A percentile compares a stretch with the other conserved stretches of the same genome.
Evolutionary conservation across 2,797 vertebrate species (phyloP).

Genomic region (Sciaenops ocellatus): DNA sequence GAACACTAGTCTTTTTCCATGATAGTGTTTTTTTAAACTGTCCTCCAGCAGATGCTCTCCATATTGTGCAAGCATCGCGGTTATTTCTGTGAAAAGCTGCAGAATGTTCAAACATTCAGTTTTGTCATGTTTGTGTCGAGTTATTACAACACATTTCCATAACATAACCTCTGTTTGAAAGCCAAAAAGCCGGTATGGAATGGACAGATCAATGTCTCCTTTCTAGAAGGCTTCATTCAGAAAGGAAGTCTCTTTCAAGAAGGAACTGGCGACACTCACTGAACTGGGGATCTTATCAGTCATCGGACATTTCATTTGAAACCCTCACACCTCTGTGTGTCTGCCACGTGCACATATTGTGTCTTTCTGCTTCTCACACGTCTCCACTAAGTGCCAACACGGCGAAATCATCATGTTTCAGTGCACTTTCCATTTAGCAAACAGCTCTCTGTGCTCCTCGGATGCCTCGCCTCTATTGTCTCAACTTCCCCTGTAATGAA

Average conservation of each 20-base stretch:
- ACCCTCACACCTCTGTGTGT: slow-evolving; percentile 41
- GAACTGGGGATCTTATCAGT: slow-evolving; percentile 40
- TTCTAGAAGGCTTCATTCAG: slow-evolving; percentile 6
- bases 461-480: slow-evolving; percentile 39
- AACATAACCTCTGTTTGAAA: background rate
- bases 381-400: slow-evolving; percentile 34
- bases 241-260: slow-evolving; percentile 8
- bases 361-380: slow-evolving; percentile 21
- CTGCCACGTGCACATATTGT: slow-evolving; percentile 40
- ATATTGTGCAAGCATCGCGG: background rate
- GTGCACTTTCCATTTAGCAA: slow-evolving; percentile 57
- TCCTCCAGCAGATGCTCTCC: background rate
- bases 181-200: background rate
- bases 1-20: background rate
- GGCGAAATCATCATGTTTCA: slow-evolving; percentile 62
- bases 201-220: background rate
- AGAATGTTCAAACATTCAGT: background rate
- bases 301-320: slow-evolving; percentile 28
- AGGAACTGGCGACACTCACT: slow-evolving; percentile 26
- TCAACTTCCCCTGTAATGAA: slow-evolving; percentile 77
- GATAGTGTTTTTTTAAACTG: background rate
- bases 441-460: slow-evolving; percentile 39
- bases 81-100: background rate
- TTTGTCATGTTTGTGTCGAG: background rate
- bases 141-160: background rate